Conservation (phyloP, 37 sponge, comb jelly and placozoan species). For the Agelas oroides region DNA sequence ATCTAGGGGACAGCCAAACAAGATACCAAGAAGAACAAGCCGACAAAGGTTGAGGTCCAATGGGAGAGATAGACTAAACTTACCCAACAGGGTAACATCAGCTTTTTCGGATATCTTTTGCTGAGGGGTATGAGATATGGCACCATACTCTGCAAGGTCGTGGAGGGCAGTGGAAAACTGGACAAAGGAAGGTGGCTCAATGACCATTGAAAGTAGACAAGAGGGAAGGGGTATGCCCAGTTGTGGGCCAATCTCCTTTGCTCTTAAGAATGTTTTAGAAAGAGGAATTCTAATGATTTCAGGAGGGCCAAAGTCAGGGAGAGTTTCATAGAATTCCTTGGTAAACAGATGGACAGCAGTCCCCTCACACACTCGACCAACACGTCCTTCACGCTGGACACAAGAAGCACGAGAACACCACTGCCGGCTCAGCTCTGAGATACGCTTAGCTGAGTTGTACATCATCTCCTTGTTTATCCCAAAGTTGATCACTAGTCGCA, state of each 20-base stretch:
- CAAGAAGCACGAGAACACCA: slow-evolving; percentile 72
- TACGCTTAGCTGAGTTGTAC: slow-evolving; percentile 15
- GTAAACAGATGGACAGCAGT: slow-evolving; percentile 55
- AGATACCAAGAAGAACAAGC: slow-evolving; percentile 40
- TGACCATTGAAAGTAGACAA: slow-evolving; percentile 9
- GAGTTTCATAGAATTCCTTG: slow-evolving; percentile 16
- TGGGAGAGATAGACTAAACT: slow-evolving; percentile 43
- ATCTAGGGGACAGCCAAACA: slow-evolving; percentile 53
- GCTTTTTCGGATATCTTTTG: slow-evolving; percentile 4
- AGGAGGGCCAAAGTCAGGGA: slow-evolving; percentile 34
- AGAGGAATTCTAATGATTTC: slow-evolving; percentile 43
- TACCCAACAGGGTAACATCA: slow-evolving; percentile 52
- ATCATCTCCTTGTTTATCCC: slow-evolving; percentile 10
- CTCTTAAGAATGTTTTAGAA: slow-evolving; percentile 35
- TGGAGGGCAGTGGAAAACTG: slow-evolving; percentile 52
- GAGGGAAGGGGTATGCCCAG: slow-evolving; percentile 14
- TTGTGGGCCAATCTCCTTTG: slow-evolving; percentile 9
- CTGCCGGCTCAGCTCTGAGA: slow-evolving; percentile 15
- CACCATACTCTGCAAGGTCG: slow-evolving; percentile 41
- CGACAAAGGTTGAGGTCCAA: slow-evolving; percentile 46
- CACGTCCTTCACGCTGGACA: slow-evolving; percentile 64
- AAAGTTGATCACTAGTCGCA: slow-evolving; percentile 60
- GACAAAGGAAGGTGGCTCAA: slow-evolving; percentile 47
- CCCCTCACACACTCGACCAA: slow-evolving; percentile 51
- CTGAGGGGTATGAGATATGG: background rate